Conservation (phyloP, 2,888 invertebrate species). For the Coremacera marginata region DNA sequence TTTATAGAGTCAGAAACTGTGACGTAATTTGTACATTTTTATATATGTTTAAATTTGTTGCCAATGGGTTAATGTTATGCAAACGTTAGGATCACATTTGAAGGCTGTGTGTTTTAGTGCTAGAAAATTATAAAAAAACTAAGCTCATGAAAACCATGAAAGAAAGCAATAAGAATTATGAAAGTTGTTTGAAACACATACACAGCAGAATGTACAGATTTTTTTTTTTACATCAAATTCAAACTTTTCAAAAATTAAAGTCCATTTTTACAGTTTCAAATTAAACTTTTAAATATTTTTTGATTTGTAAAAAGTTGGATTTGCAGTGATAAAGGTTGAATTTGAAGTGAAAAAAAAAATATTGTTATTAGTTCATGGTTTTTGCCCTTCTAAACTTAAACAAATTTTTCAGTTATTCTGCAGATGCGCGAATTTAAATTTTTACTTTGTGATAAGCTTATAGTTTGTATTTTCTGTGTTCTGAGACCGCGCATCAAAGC, state of each 20-base stretch:
- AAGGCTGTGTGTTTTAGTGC: constrained; percentile 26
- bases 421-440: not conserved
- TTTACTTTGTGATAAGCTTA: not conserved
- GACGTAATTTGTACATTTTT: constrained; percentile 37
- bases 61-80: too few species aligned
- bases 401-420: not conserved
- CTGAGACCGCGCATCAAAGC: not conserved
- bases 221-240: too few species aligned
- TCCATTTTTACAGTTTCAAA: too few species aligned
- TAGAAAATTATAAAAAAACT: constrained; percentile 6
- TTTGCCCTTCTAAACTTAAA: too few species aligned
- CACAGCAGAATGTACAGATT: too few species aligned
- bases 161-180: not conserved
- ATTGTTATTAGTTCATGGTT: too few species aligned
- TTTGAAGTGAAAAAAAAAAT: too few species aligned
- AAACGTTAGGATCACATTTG: not conserved
- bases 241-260: too few species aligned
- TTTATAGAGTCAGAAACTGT: constrained; percentile 63
- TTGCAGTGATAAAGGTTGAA: too few species aligned
- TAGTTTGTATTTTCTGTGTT: not conserved
- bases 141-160: not conserved
- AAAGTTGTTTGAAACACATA: too few species aligned
- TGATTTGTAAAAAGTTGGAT: too few species aligned
- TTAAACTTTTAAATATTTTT: too few species aligned
- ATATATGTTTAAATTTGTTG: not conserved